A percentile compares a stretch with the other conserved stretches of the same genome.
These are phyloP conservation scores for Chymomyza costata DNA, from an alignment of 1,140 invertebrate genomes.

Conservation along the genomic window DNA sequence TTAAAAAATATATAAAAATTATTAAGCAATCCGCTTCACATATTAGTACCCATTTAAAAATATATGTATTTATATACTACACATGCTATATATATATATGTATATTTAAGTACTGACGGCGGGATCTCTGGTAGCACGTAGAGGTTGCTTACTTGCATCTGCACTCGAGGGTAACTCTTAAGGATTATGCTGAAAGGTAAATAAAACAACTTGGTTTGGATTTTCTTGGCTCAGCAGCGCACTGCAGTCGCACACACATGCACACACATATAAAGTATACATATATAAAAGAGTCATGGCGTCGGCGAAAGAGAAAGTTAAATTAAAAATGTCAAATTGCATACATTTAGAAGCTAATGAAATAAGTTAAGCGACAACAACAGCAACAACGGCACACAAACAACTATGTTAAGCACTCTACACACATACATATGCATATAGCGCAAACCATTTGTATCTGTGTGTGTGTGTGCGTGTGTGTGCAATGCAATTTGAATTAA, in stretches of 20 bases:
- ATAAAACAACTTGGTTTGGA: slow-evolving; percentile 28
- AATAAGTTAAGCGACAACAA: slow-evolving; percentile 66
- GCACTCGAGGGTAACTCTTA: background rate
- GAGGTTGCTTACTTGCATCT: no score
- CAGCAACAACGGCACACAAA: slow-evolving; percentile 32
- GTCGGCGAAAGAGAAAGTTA: slow-evolving; percentile 55
- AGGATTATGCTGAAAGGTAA: slow-evolving; percentile 48
- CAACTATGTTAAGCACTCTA: slow-evolving; percentile 51
- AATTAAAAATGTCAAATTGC: slow-evolving; percentile 72
- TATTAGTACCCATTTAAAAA: no score
- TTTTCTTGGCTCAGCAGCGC: slow-evolving; percentile 17
- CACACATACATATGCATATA: slow-evolving; percentile 3
- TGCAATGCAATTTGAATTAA: slow-evolving; percentile 69
- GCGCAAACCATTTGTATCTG: background rate
- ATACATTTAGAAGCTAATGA: slow-evolving; percentile 71
- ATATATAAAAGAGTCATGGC: no score
- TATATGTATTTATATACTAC: no score
- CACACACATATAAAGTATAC: no score
- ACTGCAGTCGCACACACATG: background rate
- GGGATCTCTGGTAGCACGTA: no score
- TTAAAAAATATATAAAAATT: no score
- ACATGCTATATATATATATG: no score
- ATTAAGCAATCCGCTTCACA: no score
- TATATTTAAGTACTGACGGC: no score
- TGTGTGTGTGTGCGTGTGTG: slow-evolving; percentile 30